Evolutionary conservation across 2,113 vertebrate genomes (phyloP), one percentile per base, ranked within the genome.

Genomic region (Oreochromis aureus): DNA sequence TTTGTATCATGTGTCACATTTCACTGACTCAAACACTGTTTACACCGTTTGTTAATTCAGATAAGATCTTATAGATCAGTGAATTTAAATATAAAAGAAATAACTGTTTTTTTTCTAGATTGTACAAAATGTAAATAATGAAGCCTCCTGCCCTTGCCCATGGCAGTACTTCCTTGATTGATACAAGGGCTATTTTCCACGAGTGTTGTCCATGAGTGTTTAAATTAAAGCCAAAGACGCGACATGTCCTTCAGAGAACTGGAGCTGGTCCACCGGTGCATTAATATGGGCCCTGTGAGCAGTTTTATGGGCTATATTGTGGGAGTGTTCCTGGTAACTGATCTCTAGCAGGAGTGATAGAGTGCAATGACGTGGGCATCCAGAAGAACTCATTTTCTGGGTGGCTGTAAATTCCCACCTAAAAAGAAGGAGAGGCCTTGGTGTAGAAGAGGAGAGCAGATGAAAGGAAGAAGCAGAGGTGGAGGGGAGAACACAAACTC

Each of bases 281-380:
- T 94, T 92, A 95, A 94, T 95, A 93, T 88, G 71, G 32, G 83
- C 82, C 90, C 85, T 87, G 63, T 32, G 89, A 92, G 92, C 90
- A 92, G 92, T 94, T 96, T 96, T 95, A 96, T 95, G 92, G 92
- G 61, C 85, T 15, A 92, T 91, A 91, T 90, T 94, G 94, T 92
- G 86, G 86, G 91, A 92, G 90, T 89, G 90, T 93, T 93, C 76
- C 89, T 91, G 93, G 91, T 94, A 92, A 94, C 93, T 89, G 85
- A 95, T 95, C 94, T 91, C 92, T 59, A 86, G 69, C 82, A 83
- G 86, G 71, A 86, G 59, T 84, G 94, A 96, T 94, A 55, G 91
- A 96, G 87, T 95, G 93, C 92, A 48, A 85, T 81, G 91, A 93
- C 71, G 27, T 90, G 88, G 87, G 76, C 87, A 90, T 90, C 88